Conservation (phyloP, 2,113 vertebrate species). For the Pteruthius melanotis region DNA sequence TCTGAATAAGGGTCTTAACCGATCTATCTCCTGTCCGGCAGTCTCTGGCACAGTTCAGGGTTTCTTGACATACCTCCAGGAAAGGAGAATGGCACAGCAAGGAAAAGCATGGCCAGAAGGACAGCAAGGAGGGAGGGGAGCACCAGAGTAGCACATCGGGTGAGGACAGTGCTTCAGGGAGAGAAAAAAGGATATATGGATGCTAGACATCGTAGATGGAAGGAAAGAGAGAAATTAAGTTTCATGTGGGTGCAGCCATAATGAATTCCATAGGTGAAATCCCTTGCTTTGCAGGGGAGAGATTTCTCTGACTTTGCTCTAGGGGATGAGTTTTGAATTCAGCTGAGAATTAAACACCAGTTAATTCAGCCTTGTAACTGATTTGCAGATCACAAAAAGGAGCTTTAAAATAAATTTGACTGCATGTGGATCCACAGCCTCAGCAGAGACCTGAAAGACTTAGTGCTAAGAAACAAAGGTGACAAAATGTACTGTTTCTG, state of each 20-base stretch:
- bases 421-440: neutral
- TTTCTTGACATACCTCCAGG: neutral
- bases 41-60: neutral
- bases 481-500: neutral
- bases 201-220: fast-evolving
- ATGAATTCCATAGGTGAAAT: neutral
- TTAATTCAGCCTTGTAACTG: neutral
- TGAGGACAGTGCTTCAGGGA: neutral
- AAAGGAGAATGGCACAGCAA: neutral
- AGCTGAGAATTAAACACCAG: neutral
- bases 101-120: neutral
- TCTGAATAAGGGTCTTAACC: neutral
- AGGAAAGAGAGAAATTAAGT: neutral
- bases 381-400: neutral
- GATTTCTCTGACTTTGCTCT: neutral
- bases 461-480: neutral
- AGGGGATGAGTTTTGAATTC: neutral
- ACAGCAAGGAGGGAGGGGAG: neutral
- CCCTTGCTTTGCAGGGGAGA: neutral
- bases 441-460: neutral
- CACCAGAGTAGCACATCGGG: neutral
- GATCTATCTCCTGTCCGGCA: neutral
- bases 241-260: neutral
- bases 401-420: neutral
- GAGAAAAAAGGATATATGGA: neutral